phyloP scores from a whole-genome alignment of 2,797 vertebrate genomes.

The Falco berigora region DNA sequence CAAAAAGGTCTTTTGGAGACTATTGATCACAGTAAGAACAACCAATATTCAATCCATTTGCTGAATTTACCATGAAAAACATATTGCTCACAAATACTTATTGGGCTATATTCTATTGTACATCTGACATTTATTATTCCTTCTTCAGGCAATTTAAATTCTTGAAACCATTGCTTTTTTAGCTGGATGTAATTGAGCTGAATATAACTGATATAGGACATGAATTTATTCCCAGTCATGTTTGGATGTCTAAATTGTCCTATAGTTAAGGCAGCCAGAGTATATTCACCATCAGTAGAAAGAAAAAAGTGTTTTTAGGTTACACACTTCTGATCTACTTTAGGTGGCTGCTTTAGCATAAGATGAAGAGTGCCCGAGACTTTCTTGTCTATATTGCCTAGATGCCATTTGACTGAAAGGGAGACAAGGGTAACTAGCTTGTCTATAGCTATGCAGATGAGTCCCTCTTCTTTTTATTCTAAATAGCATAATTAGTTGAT shows the following conservation, averaged over 20 bases:
- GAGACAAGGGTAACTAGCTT: constrained; percentile 33
- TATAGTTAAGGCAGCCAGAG: not conserved
- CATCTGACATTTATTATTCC: not conserved
- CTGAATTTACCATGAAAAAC: not conserved
- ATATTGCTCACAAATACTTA: not conserved
- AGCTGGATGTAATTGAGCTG: not conserved
- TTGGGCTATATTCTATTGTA: not conserved
- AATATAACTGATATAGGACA: not conserved
- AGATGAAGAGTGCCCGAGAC: not conserved
- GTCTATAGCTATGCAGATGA: constrained; percentile 58
- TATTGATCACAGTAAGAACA: not conserved
- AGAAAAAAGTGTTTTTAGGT: not conserved
- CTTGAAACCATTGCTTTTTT: not conserved
- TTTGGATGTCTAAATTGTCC: not conserved
- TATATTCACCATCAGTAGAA: not conserved
- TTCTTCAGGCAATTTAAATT: not conserved
- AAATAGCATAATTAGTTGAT: constrained; percentile 62
- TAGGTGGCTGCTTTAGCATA: not conserved
- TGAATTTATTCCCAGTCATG: not conserved
- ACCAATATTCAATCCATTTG: not conserved
- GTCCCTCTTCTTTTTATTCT: constrained; percentile 39
- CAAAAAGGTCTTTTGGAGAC: not conserved
- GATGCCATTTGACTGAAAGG: not conserved
- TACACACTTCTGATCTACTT: not conserved
- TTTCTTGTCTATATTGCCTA: not conserved